These are phyloP conservation scores for Fulmarus glacialis DNA, from an alignment of 2,113 vertebrate species.

Conservation along the genomic window DNA sequence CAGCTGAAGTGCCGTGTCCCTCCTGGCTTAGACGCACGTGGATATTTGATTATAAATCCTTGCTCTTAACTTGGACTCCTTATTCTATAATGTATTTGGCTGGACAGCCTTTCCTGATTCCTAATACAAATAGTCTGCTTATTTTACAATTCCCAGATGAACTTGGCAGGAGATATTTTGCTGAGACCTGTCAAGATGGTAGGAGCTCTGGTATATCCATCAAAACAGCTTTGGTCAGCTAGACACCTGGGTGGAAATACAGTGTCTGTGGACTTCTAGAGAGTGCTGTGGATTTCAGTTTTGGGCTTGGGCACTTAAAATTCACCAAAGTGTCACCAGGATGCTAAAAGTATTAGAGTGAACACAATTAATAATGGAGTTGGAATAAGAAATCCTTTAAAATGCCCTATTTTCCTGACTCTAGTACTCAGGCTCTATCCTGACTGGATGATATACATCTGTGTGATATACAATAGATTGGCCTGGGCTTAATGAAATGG, in stretches of 20 bases:
- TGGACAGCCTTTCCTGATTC: background rate
- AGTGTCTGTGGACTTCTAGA: background rate
- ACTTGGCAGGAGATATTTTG: background rate
- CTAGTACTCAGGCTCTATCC: background rate
- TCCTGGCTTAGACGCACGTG: background rate
- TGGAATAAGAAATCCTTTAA: background rate
- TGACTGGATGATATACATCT: background rate
- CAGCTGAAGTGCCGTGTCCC: background rate
- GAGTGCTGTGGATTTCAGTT: background rate
- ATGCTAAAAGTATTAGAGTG: background rate
- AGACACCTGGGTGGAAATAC: background rate
- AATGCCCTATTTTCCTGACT: background rate
- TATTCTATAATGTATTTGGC: background rate
- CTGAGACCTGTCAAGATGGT: background rate
- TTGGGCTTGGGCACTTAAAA: background rate
- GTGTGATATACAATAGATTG: background rate
- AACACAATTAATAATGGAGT: background rate
- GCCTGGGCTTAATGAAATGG: background rate
- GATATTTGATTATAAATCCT: background rate
- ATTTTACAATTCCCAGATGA: background rate
- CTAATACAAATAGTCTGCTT: background rate
- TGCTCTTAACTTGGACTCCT: background rate
- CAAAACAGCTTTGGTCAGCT: background rate
- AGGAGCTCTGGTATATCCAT: background rate
- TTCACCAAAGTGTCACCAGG: background rate